A percentile compares a stretch with the other conserved stretches of the same genome.
Conservation (phyloP, 2,113 vertebrate genomes). For the Morone chrysops region DNA sequence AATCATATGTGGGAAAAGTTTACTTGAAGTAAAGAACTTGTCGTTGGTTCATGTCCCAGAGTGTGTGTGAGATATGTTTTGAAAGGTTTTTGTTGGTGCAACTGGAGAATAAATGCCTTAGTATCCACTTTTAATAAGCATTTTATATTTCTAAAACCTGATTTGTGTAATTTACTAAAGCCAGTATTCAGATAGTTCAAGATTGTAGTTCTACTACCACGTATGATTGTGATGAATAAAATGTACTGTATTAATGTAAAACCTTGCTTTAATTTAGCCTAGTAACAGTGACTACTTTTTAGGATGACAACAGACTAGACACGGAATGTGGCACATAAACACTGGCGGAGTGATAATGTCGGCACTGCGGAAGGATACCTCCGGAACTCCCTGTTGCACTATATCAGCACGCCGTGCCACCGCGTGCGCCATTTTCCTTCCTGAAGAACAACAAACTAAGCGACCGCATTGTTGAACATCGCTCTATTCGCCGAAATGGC, state of each 20-base stretch:
- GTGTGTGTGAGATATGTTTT: not conserved
- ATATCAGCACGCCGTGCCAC: not conserved
- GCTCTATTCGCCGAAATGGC: conserved; percentile 79
- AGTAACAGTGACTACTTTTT: conserved; percentile 17
- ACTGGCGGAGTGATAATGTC: conserved; percentile 62
- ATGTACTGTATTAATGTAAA: not conserved
- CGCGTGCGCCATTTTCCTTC: conserved; percentile 38
- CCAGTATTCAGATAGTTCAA: not conserved
- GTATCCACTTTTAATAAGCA: conserved; percentile 28
- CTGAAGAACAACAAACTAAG: not conserved
- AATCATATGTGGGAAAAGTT: conserved; percentile 59
- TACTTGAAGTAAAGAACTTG: conserved; percentile 7
- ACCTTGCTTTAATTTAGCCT: not conserved
- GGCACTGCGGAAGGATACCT: conserved; percentile 70
- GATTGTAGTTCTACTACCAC: not conserved
- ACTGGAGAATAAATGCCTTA: not conserved
- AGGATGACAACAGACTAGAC: not conserved
- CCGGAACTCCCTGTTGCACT: not conserved
- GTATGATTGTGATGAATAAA: not conserved
- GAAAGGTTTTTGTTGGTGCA: not conserved
- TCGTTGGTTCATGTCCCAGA: not conserved
- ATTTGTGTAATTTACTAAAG: not conserved
- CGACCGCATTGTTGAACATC: conserved; percentile 46
- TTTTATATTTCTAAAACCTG: not conserved
- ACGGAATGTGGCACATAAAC: conserved; percentile 9